Evolutionary conservation across 2,888 invertebrate genomes (phyloP), one percentile per base, ranked within the genome.

Genomic region (Cactoblastis cactorum): DNA sequence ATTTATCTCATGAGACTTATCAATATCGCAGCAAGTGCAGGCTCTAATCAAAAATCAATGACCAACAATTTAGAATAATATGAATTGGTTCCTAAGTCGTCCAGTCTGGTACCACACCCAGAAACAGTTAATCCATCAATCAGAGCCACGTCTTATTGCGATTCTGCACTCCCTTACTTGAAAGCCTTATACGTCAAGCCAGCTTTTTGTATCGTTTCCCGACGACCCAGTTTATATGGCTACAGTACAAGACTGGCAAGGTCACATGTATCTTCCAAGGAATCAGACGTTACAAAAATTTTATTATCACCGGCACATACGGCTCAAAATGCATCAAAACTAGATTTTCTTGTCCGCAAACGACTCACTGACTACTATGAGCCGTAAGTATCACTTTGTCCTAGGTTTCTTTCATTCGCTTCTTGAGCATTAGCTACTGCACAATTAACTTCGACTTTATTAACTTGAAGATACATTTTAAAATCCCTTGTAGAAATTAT

Each of bases 101-200:
- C 59, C 61, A 64, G 62, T 57, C 59, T 39, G 51, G 50, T 49
- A 63, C 69, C 71, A 67, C 70, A 63, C 69, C 73, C 68, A 63
- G 68, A 64, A 78, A 84, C 84, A 80, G 85, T 85, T 83, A 83
- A 66, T 58, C 78, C 65, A 83, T 83, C 81, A 75, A 83, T 83
- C 84, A 79, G 71, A 60, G 63, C 67, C 67, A 66, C 62, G 69
- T 65, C 64, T 67, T 67, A 70, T 75, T 69, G 75, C 71, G 62
- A 72, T 69, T 69, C 69, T 75, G 73, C 71, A 67, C 61, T 61
- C 58, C 74, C 77, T 69, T 72, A 68, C 71, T 65, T 55, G 54
- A 55, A 63, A 68, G 62, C 86, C 84, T 71, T 87, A 79, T 82
- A 82, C 57, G 84, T 73, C 67, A 58, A 69, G 71, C 65, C 79